Conservation (phyloP, 2,888 invertebrate species). For the Pardosa pseudoannulata region DNA sequence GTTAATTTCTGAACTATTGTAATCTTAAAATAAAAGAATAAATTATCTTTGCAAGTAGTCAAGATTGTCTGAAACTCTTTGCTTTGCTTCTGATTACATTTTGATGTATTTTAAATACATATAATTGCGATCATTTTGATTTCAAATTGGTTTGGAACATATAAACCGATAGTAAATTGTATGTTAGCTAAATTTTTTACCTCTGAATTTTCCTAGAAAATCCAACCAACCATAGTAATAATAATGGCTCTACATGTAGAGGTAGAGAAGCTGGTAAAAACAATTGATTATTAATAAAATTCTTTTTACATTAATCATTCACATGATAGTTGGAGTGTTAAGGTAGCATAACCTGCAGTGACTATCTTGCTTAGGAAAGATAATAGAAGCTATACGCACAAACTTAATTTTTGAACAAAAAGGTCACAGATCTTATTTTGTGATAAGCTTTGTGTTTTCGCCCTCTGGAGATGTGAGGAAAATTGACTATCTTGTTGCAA, state of each 20-base stretch:
- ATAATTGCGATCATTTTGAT: too few relatives aligned
- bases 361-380: not conserved
- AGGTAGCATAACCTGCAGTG: not conserved
- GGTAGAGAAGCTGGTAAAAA: not conserved
- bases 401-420: not conserved
- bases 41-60: too few relatives aligned
- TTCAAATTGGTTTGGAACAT: not conserved
- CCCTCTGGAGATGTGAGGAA: not conserved
- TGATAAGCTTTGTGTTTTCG: not conserved
- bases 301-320: not conserved
- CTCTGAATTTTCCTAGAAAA: not conserved
- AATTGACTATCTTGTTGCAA: too few relatives aligned
- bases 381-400: constrained; percentile 10
- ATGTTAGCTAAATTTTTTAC: not conserved
- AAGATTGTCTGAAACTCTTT: too few relatives aligned
- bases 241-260: not conserved
- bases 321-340: not conserved
- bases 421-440: not conserved
- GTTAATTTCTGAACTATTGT: too few relatives aligned
- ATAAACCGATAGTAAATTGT: not conserved
- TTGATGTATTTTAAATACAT: too few relatives aligned
- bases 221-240: not conserved
- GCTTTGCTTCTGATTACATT: too few relatives aligned
- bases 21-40: too few relatives aligned
- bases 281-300: not conserved